A percentile compares a stretch with the other conserved stretches of the same genome.
These are phyloP conservation scores for Caenorhabditis virilis DNA, from an alignment of 2,888 invertebrate genomes.

Conservation along the genomic window DNA sequence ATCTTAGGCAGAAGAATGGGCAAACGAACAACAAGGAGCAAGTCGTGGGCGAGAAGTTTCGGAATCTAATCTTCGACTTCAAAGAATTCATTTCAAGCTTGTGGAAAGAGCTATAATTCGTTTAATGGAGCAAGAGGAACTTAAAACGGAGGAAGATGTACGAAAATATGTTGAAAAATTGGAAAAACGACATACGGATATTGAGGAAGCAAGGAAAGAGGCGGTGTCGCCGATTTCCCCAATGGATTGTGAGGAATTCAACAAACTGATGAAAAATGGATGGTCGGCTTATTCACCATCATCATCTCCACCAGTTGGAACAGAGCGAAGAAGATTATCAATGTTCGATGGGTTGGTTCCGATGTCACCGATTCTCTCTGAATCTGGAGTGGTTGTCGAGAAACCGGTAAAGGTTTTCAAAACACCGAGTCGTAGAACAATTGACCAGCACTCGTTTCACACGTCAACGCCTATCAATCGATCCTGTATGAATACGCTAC, in stretches of 20 bases:
- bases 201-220: not conserved
- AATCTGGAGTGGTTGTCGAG: too few species aligned
- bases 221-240: too few species aligned
- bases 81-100: conserved; percentile 6
- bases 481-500: too few species aligned
- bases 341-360: conserved; percentile 5
- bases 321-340: conserved; percentile 6
- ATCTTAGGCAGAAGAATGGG: conserved; percentile 17
- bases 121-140: conserved; percentile 12
- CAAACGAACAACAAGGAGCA: conserved; percentile 5
- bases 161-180: conserved; percentile 4
- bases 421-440: too few species aligned
- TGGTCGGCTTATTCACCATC: conserved; percentile 3
- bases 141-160: too few species aligned
- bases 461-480: too few species aligned
- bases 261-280: conserved; percentile 10
- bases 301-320: conserved; percentile 1
- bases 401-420: too few species aligned
- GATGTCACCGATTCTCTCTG: conserved; percentile 11
- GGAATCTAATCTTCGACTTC: not conserved
- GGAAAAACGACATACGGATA: not conserved
- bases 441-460: too few species aligned
- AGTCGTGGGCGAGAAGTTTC: conserved; percentile 10
- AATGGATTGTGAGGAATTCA: conserved; percentile 22
- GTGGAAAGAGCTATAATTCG: conserved; percentile 10